A percentile compares a stretch with the other conserved stretches of the same genome.
phyloP scores from a whole-genome alignment of 2,888 invertebrate genomes.

The Chrysotoxum bicinctum region DNA sequence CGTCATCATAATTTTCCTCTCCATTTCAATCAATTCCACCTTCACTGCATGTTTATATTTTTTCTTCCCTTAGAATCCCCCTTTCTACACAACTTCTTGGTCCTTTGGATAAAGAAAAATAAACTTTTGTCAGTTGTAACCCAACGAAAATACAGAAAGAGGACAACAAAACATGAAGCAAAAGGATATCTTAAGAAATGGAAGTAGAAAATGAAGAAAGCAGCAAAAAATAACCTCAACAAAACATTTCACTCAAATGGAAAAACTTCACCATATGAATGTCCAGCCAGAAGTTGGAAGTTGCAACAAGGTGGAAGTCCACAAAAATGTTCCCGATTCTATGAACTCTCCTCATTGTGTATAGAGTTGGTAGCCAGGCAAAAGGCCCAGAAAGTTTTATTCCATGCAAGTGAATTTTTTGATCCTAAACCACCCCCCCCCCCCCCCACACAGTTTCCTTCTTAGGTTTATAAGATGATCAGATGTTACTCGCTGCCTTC shows the following conservation, averaged over 20 bases:
- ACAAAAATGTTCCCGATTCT: constrained; percentile 40
- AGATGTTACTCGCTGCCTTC: constrained; percentile 54
- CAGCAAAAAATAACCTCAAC: constrained; percentile 30
- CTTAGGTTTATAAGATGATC: constrained; percentile 45
- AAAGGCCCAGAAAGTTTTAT: constrained; percentile 65
- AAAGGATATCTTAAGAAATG: constrained; percentile 10
- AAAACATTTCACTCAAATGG: constrained; percentile 71
- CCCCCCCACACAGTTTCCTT: not conserved
- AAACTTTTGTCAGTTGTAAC: constrained; percentile 52
- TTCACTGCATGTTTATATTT: constrained; percentile 14
- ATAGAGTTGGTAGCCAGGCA: constrained; percentile 10
- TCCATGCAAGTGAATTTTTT: constrained; percentile 54
- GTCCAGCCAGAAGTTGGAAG: constrained; percentile 41
- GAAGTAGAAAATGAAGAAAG: not conserved
- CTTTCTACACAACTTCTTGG: not conserved
- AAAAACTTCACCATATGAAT: constrained; percentile 70
- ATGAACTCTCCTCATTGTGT: constrained; percentile 33
- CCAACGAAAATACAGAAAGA: not conserved
- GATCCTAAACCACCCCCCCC: not conserved
- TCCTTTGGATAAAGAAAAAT: constrained; percentile 25
- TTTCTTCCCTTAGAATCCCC: not conserved
- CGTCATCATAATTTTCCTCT: constrained; percentile 71
- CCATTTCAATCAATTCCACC: constrained; percentile 71
- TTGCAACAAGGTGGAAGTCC: not conserved
- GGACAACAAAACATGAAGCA: constrained; percentile 19